Conservation (phyloP, 2,888 invertebrate species). For the Napeogenes sylphis region DNA sequence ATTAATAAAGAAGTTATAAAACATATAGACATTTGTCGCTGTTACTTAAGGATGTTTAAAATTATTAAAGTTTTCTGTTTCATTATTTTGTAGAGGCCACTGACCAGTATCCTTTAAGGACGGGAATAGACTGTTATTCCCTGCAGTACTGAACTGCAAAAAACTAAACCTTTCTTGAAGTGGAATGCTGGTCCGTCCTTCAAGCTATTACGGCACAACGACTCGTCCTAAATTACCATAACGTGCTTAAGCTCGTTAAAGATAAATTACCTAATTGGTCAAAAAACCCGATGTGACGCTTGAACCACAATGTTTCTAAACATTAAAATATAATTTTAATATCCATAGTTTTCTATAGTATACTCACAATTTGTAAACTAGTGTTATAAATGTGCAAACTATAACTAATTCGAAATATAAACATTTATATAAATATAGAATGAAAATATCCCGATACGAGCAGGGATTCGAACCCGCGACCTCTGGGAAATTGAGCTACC, state of each 20-base stretch:
- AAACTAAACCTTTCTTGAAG: slow-evolving; percentile 35
- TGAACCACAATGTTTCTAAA: neutral
- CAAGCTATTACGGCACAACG: slow-evolving; percentile 62
- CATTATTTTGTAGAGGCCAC: slow-evolving; percentile 1
- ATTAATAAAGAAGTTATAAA: no score
- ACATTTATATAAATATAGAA: no score
- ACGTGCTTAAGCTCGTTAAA: slow-evolving; percentile 54
- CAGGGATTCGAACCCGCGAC: no score
- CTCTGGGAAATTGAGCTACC: no score
- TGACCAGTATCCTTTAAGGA: slow-evolving; percentile 4
- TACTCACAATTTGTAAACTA: no score
- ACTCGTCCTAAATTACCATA: slow-evolving; percentile 59
- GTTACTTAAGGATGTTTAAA: neutral
- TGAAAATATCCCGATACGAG: no score
- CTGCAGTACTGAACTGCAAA: slow-evolving; percentile 21
- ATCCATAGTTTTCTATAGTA: no score
- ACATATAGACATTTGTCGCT: no score
- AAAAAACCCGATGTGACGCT: slow-evolving; percentile 35
- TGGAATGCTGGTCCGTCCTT: slow-evolving; percentile 52
- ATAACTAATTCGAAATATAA: no score
- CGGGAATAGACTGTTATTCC: slow-evolving; percentile 21
- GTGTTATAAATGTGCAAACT: no score
- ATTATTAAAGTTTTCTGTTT: neutral
- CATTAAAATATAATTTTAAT: no score
- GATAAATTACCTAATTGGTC: slow-evolving; percentile 57